Conservation (phyloP, 2,888 invertebrate genomes). For the Sympetrum striolatum region DNA sequence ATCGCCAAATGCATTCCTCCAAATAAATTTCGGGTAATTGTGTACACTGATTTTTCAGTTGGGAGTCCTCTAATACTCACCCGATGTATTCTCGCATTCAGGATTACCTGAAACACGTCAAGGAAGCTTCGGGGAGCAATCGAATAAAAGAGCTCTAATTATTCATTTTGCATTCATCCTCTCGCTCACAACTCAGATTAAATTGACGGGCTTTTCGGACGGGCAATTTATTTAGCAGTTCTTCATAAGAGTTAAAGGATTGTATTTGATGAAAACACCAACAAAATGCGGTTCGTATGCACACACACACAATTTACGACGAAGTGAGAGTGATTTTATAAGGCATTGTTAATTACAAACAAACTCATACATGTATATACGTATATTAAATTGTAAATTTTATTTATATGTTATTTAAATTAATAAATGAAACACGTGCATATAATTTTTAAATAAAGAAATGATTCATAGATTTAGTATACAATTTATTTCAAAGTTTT, state of each 20-base stretch:
- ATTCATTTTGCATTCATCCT: conserved; percentile 1
- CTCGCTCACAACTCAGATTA: background rate
- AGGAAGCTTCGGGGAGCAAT: background rate
- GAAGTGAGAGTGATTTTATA: too few species aligned
- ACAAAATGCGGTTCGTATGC: too few species aligned
- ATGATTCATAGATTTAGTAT: too few species aligned
- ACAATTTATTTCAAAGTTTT: too few species aligned
- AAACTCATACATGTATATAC: too few species aligned
- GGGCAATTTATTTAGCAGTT: background rate
- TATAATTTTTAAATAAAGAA: too few species aligned
- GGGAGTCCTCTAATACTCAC: background rate
- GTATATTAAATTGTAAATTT: too few species aligned
- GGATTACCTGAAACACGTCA: background rate
- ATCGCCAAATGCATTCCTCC: conserved; percentile 21
- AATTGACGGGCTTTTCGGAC: background rate
- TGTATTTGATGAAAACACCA: background rate
- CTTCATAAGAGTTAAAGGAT: background rate
- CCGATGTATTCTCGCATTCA: background rate
- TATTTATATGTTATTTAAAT: too few species aligned
- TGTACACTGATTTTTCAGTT: background rate
- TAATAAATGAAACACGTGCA: too few species aligned
- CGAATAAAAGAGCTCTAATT: background rate
- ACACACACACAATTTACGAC: too few species aligned
- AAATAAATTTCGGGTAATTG: conserved; percentile 8
- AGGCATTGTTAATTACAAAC: too few species aligned